A percentile compares a stretch with the other conserved stretches of the same genome.
These are phyloP conservation scores for Kryphioiulus occultus DNA, from an alignment of 2,888 invertebrate genomes.

Conservation along the genomic window DNA sequence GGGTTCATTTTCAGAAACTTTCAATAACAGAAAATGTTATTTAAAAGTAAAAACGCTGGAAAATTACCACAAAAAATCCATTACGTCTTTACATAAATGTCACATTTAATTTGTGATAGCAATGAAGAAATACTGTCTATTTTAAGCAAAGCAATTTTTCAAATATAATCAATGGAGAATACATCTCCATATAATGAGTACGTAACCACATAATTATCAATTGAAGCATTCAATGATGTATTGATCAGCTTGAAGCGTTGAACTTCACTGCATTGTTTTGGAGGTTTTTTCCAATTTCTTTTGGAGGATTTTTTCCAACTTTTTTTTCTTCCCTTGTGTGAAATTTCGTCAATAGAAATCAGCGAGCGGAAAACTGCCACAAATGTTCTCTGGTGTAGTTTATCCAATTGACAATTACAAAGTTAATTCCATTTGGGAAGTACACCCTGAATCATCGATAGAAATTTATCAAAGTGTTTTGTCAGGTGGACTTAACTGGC, in stretches of 20 bases:
- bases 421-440: slow-evolving; percentile 9
- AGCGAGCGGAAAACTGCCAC: background rate
- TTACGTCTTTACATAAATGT: too few relatives aligned
- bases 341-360: background rate
- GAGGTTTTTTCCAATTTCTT: background rate
- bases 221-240: background rate
- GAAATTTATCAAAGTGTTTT: slow-evolving; percentile 23
- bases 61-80: too few relatives aligned
- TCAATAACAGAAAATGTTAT: too few relatives aligned
- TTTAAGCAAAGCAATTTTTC: too few relatives aligned
- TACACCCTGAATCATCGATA: slow-evolving; percentile 9
- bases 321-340: background rate
- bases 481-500: slow-evolving; percentile 17
- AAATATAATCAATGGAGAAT: too few relatives aligned
- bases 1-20: too few relatives aligned
- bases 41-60: too few relatives aligned
- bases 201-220: too few relatives aligned
- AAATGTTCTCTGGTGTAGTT: background rate
- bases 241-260: background rate
- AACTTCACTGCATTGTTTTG: background rate
- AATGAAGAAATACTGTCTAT: too few relatives aligned
- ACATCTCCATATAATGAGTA: too few relatives aligned
- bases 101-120: too few relatives aligned
- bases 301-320: background rate
- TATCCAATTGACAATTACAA: background rate